A percentile compares a stretch with the other conserved stretches of the same genome.
phyloP scores from a whole-genome alignment of 2,113 vertebrate species.

The Dasyornis broadbenti region DNA sequence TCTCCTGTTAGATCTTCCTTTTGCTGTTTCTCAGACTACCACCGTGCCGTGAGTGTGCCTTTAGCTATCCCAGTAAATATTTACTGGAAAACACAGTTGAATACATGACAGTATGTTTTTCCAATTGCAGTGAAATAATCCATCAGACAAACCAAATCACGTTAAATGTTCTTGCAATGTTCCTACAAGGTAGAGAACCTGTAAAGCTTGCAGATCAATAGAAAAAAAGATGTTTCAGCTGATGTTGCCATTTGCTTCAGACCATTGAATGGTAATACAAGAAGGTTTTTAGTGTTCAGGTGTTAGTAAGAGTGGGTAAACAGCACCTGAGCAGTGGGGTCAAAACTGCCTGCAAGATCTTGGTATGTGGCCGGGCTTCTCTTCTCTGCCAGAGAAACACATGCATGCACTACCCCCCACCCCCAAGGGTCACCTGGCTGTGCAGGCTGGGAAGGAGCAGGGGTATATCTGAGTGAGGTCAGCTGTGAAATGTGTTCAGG shows the following conservation, averaged over 20 bases:
- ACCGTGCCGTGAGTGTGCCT: not conserved
- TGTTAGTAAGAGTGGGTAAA: not conserved
- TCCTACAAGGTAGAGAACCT: not conserved
- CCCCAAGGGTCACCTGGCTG: not conserved
- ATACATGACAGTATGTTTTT: not conserved
- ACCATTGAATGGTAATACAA: not conserved
- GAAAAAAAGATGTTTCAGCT: not conserved
- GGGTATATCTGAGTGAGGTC: not conserved
- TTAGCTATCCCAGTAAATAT: not conserved
- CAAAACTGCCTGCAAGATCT: not conserved
- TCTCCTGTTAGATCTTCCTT: not conserved
- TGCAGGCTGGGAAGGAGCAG: not conserved
- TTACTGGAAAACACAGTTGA: not conserved
- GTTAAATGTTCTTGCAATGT: not conserved
- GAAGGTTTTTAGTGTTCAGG: not conserved
- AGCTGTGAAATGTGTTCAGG: not conserved
- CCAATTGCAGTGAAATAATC: not conserved
- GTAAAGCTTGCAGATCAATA: not conserved
- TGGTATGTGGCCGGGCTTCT: fast-evolving
- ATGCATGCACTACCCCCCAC: fast-evolving
- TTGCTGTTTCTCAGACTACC: not conserved
- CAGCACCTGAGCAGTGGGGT: not conserved
- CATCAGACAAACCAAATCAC: not conserved
- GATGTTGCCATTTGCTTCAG: not conserved
- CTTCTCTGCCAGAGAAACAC: not conserved